Evolutionary conservation across 2,113 vertebrate genomes (phyloP).

Genomic region (Tricholaema leucomelas): DNA sequence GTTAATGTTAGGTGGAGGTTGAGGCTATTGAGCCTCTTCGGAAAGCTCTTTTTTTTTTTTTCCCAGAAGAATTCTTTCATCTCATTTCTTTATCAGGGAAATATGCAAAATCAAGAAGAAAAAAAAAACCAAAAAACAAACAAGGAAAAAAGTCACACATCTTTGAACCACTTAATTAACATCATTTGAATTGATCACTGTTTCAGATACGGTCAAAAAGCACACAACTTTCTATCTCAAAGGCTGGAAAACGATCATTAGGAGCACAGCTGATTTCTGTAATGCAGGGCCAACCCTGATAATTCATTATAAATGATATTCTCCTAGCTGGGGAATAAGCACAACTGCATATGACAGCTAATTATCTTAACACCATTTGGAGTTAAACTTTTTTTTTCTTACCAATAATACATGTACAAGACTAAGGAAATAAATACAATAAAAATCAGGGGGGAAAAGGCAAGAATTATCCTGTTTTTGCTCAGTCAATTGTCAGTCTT

Average conservation of each 20-base stretch:
- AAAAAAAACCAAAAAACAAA: too few species aligned
- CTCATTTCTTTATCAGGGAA: not conserved
- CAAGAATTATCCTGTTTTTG: not conserved
- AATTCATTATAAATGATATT: not conserved
- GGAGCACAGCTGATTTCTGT: not conserved
- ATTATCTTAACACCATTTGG: not conserved
- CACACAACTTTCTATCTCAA: not conserved
- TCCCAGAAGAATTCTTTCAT: not conserved
- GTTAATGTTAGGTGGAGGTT: not conserved
- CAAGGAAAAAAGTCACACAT: not conserved
- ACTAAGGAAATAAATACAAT: not conserved
- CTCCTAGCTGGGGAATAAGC: not conserved
- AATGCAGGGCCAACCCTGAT: not conserved
- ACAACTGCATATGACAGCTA: not conserved
- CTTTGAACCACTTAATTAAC: not conserved
- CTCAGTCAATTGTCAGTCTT: not conserved
- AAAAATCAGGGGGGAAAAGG: not conserved
- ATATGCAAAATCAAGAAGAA: fast-evolving
- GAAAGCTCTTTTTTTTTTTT: not conserved
- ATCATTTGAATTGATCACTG: not conserved
- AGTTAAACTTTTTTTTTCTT: not conserved
- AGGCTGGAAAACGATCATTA: not conserved
- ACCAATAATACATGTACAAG: fast-evolving
- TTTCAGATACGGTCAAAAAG: not conserved
- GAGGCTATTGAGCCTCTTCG: not conserved